These are phyloP conservation scores for Coboldia fuscipes DNA, from an alignment of 1,140 invertebrate species.

Conservation along the genomic window DNA sequence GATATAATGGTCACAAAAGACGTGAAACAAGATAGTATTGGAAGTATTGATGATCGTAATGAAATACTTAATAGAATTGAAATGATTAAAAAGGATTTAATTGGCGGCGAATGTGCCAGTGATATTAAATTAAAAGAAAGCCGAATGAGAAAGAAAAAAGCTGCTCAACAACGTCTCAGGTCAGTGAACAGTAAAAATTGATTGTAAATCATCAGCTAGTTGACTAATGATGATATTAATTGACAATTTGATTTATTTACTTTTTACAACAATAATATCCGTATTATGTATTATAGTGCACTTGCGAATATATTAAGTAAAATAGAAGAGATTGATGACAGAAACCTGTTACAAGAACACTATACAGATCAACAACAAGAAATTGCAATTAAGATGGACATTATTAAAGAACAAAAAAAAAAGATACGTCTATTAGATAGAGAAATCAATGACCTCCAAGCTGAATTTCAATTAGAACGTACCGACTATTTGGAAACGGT, in stretches of 20 bases:
- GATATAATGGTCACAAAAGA: no score
- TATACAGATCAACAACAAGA: constrained; percentile 61
- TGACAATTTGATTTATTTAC: constrained; percentile 4
- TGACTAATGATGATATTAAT: not conserved
- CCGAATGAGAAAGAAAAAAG: constrained; percentile 38
- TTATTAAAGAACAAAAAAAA: constrained; percentile 42
- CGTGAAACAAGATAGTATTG: no score
- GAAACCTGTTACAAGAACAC: constrained; percentile 32
- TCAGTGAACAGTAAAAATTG: constrained; percentile 8
- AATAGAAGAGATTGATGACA: constrained; percentile 42
- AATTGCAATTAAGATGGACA: constrained; percentile 44
- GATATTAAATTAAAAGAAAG: constrained; percentile 50
- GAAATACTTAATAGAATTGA: constrained; percentile 32
- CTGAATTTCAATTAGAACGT: constrained; percentile 66
- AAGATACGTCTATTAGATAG: constrained; percentile 41
- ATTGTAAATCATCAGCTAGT: not conserved
- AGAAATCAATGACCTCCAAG: constrained; percentile 58
- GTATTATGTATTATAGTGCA: constrained; percentile 27
- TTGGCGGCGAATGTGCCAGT: constrained; percentile 56
- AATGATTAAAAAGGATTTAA: constrained; percentile 47
- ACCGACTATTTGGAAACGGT: constrained; percentile 74
- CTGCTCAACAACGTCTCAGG: constrained; percentile 40
- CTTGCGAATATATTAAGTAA: constrained; percentile 41
- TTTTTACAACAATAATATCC: no score
- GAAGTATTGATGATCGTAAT: constrained; percentile 2